These are phyloP conservation scores for Laticauda colubrina DNA, from an alignment of 2,113 vertebrate genomes.

Conservation along the genomic window DNA sequence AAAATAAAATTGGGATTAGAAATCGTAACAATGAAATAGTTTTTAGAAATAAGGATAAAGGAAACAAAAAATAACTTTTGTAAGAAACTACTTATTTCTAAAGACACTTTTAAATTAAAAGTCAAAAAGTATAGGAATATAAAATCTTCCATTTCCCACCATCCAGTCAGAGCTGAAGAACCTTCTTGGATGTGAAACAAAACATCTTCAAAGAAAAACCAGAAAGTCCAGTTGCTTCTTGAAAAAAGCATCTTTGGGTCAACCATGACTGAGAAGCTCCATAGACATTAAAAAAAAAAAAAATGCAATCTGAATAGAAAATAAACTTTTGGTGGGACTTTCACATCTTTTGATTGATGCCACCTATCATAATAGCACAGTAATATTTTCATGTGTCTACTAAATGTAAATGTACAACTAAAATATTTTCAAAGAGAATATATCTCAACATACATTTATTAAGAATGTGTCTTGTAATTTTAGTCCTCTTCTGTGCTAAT, in stretches of 20 bases:
- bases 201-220: no score
- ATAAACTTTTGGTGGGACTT: not conserved
- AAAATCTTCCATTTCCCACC: no score
- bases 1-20: not conserved
- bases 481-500: constrained; percentile 25
- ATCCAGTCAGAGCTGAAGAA: no score
- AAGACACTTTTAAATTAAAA: not conserved
- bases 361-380: not conserved
- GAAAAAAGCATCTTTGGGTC: no score
- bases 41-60: not conserved
- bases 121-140: not conserved
- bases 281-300: not conserved
- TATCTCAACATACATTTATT: constrained; percentile 34
- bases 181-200: no score
- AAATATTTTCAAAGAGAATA: constrained; percentile 26
- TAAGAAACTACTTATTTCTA: not conserved
- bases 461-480: constrained; percentile 33
- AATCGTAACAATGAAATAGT: not conserved
- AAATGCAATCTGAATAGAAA: not conserved
- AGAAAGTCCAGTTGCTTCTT: no score
- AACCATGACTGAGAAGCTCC: no score
- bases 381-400: constrained; percentile 21
- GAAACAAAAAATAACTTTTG: not conserved
- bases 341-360: not conserved
- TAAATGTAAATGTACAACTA: not conserved